These are phyloP conservation scores for Cyanoliseus patagonus DNA, from an alignment of 2,113 vertebrate species.

Conservation along the genomic window DNA sequence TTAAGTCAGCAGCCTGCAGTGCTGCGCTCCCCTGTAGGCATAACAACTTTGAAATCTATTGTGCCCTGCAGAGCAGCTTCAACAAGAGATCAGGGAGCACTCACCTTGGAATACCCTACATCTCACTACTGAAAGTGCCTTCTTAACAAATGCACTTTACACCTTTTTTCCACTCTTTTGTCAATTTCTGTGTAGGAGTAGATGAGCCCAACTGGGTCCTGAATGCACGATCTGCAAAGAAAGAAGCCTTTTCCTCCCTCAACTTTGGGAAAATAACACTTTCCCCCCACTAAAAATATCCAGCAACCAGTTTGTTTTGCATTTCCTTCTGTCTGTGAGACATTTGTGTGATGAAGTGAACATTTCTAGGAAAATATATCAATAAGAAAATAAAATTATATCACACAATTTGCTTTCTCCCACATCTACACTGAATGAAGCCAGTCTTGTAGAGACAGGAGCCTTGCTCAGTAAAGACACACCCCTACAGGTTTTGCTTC, in stretches of 20 bases:
- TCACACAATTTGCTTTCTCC: neutral
- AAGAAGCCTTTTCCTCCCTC: neutral
- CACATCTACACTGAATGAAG: neutral
- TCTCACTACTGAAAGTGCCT: neutral
- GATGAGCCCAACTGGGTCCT: neutral
- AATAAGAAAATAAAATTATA: neutral
- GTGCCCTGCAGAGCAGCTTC: neutral
- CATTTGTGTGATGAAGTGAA: neutral
- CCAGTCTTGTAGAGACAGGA: neutral
- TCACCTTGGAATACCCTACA: constrained; percentile 28
- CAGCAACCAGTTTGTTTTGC: neutral
- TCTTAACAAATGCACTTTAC: neutral
- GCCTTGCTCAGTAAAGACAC: neutral
- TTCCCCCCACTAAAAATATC: neutral
- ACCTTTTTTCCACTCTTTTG: neutral
- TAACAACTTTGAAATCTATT: neutral
- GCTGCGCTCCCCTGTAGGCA: neutral
- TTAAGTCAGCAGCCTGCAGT: neutral
- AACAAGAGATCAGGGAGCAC: neutral
- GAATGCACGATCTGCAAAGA: neutral
- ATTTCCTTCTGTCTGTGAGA: neutral
- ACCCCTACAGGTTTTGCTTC: neutral
- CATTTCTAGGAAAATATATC: neutral
- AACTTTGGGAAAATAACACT: neutral
- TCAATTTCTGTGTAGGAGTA: neutral